These are phyloP conservation scores for Dione vanillae DNA, from an alignment of 2,888 invertebrate genomes.

Conservation along the genomic window DNA sequence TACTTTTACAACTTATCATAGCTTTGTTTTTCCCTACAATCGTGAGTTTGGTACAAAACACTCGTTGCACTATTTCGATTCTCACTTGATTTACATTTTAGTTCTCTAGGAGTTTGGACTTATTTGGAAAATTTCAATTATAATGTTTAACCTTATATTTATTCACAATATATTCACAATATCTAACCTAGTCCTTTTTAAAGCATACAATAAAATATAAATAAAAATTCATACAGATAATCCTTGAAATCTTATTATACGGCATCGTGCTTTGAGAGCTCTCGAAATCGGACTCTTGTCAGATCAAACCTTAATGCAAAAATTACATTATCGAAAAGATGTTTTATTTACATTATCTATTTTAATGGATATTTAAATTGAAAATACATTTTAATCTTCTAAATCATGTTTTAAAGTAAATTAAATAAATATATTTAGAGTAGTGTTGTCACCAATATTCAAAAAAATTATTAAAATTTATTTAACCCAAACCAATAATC, in stretches of 20 bases:
- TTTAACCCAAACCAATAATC: too few relatives aligned
- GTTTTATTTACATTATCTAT: not conserved
- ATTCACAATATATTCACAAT: not conserved
- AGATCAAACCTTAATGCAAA: constrained; percentile 12
- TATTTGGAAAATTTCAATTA: too few relatives aligned
- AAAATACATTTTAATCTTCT: not conserved
- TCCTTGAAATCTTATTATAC: constrained; percentile 16
- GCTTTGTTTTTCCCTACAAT: too few relatives aligned
- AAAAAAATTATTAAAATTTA: too few relatives aligned
- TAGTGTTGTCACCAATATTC: too few relatives aligned
- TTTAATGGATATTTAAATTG: not conserved
- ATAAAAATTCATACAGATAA: constrained; percentile 13
- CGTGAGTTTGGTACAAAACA: too few relatives aligned
- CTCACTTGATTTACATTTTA: too few relatives aligned
- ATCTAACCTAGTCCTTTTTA: not conserved
- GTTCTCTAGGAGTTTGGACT: too few relatives aligned
- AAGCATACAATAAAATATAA: not conserved
- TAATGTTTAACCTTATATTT: not conserved
- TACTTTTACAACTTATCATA: too few relatives aligned
- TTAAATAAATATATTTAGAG: not conserved
- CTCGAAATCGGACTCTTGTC: constrained; percentile 14
- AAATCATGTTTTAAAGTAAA: too few relatives aligned
- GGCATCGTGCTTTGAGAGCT: constrained; percentile 8
- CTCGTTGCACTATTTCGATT: too few relatives aligned
- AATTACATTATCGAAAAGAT: constrained; percentile 1